These are phyloP conservation scores for Athrips mouffetella DNA, from an alignment of 2,888 invertebrate genomes.

Conservation along the genomic window DNA sequence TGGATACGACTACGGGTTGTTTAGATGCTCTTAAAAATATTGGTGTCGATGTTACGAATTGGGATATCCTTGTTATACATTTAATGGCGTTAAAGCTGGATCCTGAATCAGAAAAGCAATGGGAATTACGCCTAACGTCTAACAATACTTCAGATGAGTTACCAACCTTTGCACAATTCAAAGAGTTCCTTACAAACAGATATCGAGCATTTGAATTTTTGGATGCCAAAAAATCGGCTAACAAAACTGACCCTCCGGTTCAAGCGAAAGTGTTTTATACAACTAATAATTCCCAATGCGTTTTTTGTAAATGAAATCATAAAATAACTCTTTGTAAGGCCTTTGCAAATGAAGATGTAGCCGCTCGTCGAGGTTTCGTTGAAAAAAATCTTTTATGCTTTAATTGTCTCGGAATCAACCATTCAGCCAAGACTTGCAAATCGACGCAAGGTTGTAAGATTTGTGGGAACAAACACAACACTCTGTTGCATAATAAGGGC, in stretches of 20 bases:
- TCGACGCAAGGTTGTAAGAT: background rate
- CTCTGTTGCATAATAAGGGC: background rate
- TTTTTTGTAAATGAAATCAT: slow-evolving; percentile 26
- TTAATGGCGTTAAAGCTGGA: slow-evolving; percentile 23
- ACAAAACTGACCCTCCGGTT: no score
- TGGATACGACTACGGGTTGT: slow-evolving; percentile 21
- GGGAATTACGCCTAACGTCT: slow-evolving; percentile 21
- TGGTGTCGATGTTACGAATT: slow-evolving; percentile 18
- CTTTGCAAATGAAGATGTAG: slow-evolving; percentile 20
- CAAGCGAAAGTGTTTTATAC: no score
- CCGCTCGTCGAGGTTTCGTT: background rate
- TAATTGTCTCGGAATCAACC: background rate
- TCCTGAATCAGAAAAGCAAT: slow-evolving; percentile 22
- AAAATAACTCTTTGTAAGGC: slow-evolving; percentile 25
- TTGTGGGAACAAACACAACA: slow-evolving; percentile 2
- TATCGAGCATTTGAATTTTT: slow-evolving; percentile 26
- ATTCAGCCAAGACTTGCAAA: background rate
- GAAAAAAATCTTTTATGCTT: slow-evolving; percentile 4
- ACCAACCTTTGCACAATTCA: slow-evolving; percentile 25
- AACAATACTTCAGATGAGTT: slow-evolving; percentile 18
- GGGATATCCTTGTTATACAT: slow-evolving; percentile 28
- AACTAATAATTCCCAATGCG: no score
- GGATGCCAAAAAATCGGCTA: slow-evolving; percentile 15
- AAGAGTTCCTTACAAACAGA: slow-evolving; percentile 22
- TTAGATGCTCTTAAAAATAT: slow-evolving; percentile 18